A percentile compares a stretch with the other conserved stretches of the same genome.
Evolutionary conservation across 2,113 vertebrate genomes (phyloP).

Genomic region (Candoia aspera): DNA sequence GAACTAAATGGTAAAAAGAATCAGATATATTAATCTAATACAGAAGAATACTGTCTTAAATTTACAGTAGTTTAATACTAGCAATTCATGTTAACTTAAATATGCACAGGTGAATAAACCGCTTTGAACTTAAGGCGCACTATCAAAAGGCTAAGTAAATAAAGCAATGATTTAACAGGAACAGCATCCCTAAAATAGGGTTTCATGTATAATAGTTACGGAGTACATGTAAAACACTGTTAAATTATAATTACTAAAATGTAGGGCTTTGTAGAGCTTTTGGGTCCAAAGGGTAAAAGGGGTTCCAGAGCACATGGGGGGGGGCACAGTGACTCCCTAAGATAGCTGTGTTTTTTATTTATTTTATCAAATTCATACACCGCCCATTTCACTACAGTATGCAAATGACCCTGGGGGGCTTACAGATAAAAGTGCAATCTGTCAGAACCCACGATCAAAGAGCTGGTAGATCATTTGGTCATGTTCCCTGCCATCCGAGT

Average conservation of each 20-base stretch:
- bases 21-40: not conserved
- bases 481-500: too few species aligned
- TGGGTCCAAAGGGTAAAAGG: too few species aligned
- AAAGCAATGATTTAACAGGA: not conserved
- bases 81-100: not conserved
- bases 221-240: not conserved
- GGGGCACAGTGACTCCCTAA: too few species aligned
- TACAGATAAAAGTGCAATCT: too few species aligned
- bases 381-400: too few species aligned
- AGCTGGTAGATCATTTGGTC: too few species aligned
- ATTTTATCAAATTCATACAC: too few species aligned
- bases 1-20: not conserved
- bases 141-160: not conserved
- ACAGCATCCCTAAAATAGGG: not conserved
- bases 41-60: not conserved
- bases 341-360: too few species aligned
- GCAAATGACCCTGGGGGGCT: too few species aligned
- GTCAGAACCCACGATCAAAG: too few species aligned
- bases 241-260: not conserved
- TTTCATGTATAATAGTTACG: not conserved
- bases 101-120: too few species aligned
- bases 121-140: not conserved
- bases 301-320: too few species aligned
- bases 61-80: not conserved
- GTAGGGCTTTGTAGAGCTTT: not conserved